Evolutionary conservation across 2,797 vertebrate species (phyloP).

Genomic region (Amphiprion clarkii): DNA sequence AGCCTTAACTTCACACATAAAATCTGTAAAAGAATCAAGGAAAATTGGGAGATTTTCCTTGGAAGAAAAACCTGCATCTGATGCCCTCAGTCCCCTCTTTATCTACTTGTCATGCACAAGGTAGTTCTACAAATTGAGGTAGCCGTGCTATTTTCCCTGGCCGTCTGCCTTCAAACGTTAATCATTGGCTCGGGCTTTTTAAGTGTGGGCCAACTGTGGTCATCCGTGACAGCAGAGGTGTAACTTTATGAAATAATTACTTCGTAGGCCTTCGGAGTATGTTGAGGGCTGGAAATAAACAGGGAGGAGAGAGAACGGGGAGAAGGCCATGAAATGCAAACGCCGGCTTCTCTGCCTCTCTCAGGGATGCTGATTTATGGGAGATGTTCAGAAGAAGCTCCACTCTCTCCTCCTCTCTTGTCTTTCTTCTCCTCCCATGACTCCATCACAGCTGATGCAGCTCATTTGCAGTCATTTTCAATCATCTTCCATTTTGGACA

Average conservation of each 20-base stretch:
- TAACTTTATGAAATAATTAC: conserved; percentile 86
- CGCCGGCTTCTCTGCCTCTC: conserved; percentile 63
- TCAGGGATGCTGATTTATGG: conserved; percentile 84
- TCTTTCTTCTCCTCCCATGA: conserved; percentile 52
- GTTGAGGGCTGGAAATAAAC: conserved; percentile 83
- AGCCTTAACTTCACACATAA: no score
- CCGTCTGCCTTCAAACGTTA: conserved; percentile 66
- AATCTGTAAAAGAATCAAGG: no score
- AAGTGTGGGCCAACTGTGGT: conserved; percentile 76
- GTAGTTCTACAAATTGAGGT: conserved; percentile 58
- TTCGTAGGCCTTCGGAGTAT: conserved; percentile 78
- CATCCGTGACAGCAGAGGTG: conserved; percentile 74
- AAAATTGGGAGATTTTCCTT: conserved; percentile 9
- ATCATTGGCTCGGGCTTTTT: conserved; percentile 75
- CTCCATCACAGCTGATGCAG: conserved; percentile 76
- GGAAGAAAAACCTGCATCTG: conserved; percentile 31
- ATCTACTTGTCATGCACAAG: conserved; percentile 59
- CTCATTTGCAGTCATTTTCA: not conserved
- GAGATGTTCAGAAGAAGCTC: conserved; percentile 84
- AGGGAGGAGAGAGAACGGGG: conserved; percentile 36
- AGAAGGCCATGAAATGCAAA: conserved; percentile 81
- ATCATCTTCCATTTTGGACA: no score
- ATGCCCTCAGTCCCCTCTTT: conserved; percentile 22
- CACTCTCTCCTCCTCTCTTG: conserved; percentile 19
- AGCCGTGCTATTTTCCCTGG: conserved; percentile 66